Evolutionary conservation across 2,113 vertebrate genomes (phyloP).

Genomic region (Illadopsis cleaveri): DNA sequence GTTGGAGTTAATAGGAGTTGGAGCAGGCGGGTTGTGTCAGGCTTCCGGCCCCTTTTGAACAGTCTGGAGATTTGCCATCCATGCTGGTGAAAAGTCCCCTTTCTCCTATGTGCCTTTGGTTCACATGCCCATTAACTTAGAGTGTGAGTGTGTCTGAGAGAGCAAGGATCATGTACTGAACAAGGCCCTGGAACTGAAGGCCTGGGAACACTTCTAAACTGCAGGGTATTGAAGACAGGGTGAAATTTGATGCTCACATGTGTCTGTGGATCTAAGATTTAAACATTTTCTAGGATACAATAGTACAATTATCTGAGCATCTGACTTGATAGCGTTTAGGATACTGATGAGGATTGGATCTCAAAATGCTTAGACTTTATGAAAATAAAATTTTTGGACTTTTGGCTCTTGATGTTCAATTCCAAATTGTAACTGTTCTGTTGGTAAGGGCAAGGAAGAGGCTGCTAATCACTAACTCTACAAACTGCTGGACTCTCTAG

Average conservation of each 20-base stretch:
- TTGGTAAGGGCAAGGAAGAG: neutral
- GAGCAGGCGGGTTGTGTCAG: neutral
- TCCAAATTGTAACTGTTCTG: neutral
- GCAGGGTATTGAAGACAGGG: neutral
- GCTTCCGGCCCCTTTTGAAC: conserved; percentile 52
- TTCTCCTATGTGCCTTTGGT: conserved; percentile 29
- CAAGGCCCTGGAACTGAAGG: neutral
- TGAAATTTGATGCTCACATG: neutral
- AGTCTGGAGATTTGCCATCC: conserved; percentile 59
- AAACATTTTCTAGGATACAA: neutral
- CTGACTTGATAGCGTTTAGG: neutral
- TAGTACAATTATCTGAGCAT: neutral
- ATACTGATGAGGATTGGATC: neutral
- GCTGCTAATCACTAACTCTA: neutral
- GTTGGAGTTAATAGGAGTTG: conserved; percentile 67
- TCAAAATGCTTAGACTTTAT: neutral
- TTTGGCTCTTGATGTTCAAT: neutral
- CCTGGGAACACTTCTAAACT: neutral
- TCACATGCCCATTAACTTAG: neutral
- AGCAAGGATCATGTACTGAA: neutral
- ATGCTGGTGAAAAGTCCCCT: conserved; percentile 16
- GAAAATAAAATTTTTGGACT: neutral
- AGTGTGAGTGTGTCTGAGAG: neutral
- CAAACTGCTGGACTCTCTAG: neutral
- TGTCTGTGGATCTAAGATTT: neutral